A percentile compares a stretch with the other conserved stretches of the same genome.
These are phyloP conservation scores for Trichogramma evanescens DNA, from an alignment of 2,888 invertebrate species.

Conservation along the genomic window DNA sequence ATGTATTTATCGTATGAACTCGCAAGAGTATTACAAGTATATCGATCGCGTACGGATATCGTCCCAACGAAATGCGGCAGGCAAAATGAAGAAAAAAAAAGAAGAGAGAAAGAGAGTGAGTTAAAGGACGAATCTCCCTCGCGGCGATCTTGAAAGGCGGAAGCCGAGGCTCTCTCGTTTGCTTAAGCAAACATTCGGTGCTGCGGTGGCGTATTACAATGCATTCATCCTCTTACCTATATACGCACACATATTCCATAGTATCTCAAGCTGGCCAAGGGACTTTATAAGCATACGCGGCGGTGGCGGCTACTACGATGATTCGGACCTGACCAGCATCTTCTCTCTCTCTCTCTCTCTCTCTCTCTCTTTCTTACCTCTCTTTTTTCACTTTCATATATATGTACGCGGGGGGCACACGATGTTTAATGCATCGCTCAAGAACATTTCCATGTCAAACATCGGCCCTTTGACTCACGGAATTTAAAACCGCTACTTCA, in stretches of 20 bases:
- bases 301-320: background rate
- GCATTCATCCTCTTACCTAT: too few relatives aligned
- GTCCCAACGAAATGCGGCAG: constrained; percentile 3
- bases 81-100: background rate
- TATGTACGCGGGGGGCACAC: constrained; percentile 21
- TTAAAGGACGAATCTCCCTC: constrained; percentile 23
- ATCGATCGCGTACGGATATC: background rate
- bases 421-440: constrained; percentile 46
- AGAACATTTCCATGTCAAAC: constrained; percentile 48
- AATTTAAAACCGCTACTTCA: constrained; percentile 42
- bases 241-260: background rate
- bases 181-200: constrained; percentile 42
- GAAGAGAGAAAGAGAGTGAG: too few relatives aligned
- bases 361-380: constrained; percentile 3
- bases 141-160: constrained; percentile 28
- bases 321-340: constrained; percentile 24
- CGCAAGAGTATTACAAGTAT: background rate
- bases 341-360: constrained; percentile 11
- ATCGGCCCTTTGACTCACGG: constrained; percentile 47
- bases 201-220: background rate
- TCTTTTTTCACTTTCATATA: background rate
- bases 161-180: constrained; percentile 36
- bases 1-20: background rate
- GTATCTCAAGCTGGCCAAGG: constrained; percentile 11
- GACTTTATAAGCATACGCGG: too few relatives aligned